These are phyloP conservation scores for Ylistrum balloti DNA, from an alignment of 1,140 invertebrate species.

Conservation along the genomic window DNA sequence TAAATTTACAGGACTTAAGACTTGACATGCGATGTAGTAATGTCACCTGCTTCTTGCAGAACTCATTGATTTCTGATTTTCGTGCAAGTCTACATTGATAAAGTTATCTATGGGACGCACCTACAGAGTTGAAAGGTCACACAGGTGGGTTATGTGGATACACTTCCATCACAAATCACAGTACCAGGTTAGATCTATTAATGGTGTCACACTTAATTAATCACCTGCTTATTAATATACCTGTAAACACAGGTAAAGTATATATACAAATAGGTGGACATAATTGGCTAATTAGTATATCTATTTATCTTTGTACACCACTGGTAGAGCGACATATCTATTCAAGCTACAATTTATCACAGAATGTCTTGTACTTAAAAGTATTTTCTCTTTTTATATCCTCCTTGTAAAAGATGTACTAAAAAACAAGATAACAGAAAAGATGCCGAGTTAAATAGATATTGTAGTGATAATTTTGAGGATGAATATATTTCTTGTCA, in stretches of 20 bases:
- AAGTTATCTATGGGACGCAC: neutral
- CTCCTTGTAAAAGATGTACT: too few relatives aligned
- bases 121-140: neutral
- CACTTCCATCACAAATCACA: neutral
- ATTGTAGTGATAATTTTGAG: too few relatives aligned
- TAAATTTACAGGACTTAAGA: neutral
- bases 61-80: neutral
- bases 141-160: neutral
- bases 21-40: neutral
- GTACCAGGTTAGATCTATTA: neutral
- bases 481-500: too few relatives aligned
- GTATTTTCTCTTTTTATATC: too few relatives aligned
- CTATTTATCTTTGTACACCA: neutral
- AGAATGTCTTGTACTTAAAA: neutral
- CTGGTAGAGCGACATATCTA: neutral
- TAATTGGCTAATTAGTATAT: slow-evolving; percentile 4
- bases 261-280: neutral
- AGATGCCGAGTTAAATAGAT: too few relatives aligned
- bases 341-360: neutral
- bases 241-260: slow-evolving; percentile 8
- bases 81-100: neutral
- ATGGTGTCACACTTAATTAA: slow-evolving; percentile 25
- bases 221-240: neutral
- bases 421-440: too few relatives aligned
- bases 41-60: neutral